phyloP scores from a whole-genome alignment of 1,140 invertebrate genomes.

The Paramacrobiotus metropolitanus region DNA sequence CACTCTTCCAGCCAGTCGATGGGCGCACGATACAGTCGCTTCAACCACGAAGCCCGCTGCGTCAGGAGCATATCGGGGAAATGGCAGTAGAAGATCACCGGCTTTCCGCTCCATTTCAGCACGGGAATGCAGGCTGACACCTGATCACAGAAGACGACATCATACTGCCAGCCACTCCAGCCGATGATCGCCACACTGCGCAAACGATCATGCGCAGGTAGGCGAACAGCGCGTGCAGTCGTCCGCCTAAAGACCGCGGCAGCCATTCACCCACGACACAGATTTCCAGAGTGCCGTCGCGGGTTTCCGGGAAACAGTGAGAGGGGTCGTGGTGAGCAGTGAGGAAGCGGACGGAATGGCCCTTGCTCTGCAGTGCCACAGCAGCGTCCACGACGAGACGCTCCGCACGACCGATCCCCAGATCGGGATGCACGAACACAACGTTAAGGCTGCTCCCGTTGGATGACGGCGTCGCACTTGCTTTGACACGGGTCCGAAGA shows the following conservation, averaged over 20 bases:
- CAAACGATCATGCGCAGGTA: slow-evolving; percentile 78
- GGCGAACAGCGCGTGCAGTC: slow-evolving; percentile 65
- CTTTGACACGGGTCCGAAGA: too few relatives aligned
- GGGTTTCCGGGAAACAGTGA: slow-evolving; percentile 83
- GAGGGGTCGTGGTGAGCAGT: slow-evolving; percentile 78
- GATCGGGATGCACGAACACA: slow-evolving; percentile 80
- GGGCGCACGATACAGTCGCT: slow-evolving; percentile 57
- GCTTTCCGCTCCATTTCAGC: slow-evolving; percentile 33
- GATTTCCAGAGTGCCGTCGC: slow-evolving; percentile 46
- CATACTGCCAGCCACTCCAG: slow-evolving; percentile 32
- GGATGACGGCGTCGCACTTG: too few relatives aligned
- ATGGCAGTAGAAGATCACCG: slow-evolving; percentile 87
- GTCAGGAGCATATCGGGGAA: slow-evolving; percentile 81
- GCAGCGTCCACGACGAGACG: slow-evolving; percentile 81
- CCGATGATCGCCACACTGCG: slow-evolving; percentile 36
- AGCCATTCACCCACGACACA: slow-evolving; percentile 25
- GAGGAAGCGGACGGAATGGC: slow-evolving; percentile 58
- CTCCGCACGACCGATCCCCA: slow-evolving; percentile 96
- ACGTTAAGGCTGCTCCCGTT: too few relatives aligned
- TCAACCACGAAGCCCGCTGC: slow-evolving; percentile 35
- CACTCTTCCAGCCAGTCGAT: slow-evolving; percentile 75
- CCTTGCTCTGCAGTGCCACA: slow-evolving; percentile 55
- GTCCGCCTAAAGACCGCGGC: slow-evolving; percentile 50
- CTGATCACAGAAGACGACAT: slow-evolving; percentile 75
- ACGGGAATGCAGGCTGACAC: slow-evolving; percentile 63